Conservation (phyloP, 2,113 vertebrate genomes). For the Pteruthius melanotis region DNA sequence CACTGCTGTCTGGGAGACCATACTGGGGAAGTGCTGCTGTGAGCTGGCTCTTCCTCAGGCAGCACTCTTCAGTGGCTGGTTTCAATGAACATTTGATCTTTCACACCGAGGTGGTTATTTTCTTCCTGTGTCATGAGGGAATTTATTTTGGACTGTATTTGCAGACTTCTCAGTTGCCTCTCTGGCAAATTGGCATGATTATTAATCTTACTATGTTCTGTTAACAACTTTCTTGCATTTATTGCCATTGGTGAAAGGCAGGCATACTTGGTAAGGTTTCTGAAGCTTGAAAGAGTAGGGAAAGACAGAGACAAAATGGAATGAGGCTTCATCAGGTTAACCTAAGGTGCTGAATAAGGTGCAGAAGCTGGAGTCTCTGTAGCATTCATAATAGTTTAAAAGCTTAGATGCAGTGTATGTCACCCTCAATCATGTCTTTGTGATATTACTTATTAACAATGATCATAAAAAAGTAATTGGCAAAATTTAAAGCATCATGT, state of each 20-base stretch:
- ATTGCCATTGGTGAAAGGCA: not conserved
- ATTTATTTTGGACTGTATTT: not conserved
- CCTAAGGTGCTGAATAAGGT: conserved; percentile 17
- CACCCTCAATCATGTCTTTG: conserved; percentile 12
- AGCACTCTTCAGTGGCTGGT: not conserved
- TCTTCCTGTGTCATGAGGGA: not conserved
- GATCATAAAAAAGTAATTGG: conserved; percentile 51
- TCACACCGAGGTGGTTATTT: not conserved
- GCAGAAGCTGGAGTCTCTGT: not conserved
- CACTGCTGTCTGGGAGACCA: not conserved
- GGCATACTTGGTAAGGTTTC: not conserved
- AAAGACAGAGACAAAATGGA: not conserved
- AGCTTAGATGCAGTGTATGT: conserved; percentile 19
- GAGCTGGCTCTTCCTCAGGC: not conserved
- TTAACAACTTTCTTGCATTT: not conserved
- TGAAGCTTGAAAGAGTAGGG: not conserved
- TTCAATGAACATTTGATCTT: not conserved
- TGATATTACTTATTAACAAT: conserved; percentile 48
- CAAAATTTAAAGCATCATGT: not conserved
- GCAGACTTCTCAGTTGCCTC: not conserved
- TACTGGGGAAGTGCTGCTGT: not conserved
- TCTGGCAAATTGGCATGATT: not conserved
- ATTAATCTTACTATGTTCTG: not conserved
- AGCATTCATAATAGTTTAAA: conserved; percentile 58
- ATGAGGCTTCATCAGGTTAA: not conserved